Evolutionary conservation across 2,888 invertebrate genomes (phyloP).

Genomic region (Cephalotes varians): DNA sequence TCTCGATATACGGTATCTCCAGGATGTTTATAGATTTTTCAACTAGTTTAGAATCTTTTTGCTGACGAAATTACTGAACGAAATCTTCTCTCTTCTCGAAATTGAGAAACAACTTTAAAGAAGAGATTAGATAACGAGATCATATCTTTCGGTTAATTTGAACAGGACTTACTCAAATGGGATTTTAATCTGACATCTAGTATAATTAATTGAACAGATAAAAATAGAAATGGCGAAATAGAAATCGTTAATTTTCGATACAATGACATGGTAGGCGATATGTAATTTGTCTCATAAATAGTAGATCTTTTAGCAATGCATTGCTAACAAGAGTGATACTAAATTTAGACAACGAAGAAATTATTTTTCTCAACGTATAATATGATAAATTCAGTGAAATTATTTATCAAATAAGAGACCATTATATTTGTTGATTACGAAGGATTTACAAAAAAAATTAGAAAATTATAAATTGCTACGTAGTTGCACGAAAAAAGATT

Average conservation of each 20-base stretch:
- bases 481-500: background rate
- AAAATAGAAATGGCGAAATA: constrained; percentile 49
- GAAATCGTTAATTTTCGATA: constrained; percentile 17
- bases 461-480: background rate
- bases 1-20: background rate
- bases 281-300: constrained; percentile 27
- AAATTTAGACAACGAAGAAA: background rate
- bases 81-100: background rate
- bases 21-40: background rate
- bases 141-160: background rate
- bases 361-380: background rate
- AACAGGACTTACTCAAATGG: background rate
- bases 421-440: background rate
- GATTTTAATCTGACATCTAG: background rate
- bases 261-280: constrained; percentile 49
- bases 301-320: constrained; percentile 6
- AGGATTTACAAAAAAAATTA: background rate
- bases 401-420: background rate
- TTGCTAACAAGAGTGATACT: background rate
- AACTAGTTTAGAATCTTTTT: background rate
- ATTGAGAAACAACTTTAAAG: background rate
- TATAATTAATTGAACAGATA: background rate
- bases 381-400: background rate
- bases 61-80: background rate
- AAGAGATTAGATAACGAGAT: background rate